A percentile compares a stretch with the other conserved stretches of the same genome.
These are phyloP conservation scores for Vannuccia rotundouncinata DNA, from an alignment of 2,888 invertebrate genomes.

Conservation along the genomic window DNA sequence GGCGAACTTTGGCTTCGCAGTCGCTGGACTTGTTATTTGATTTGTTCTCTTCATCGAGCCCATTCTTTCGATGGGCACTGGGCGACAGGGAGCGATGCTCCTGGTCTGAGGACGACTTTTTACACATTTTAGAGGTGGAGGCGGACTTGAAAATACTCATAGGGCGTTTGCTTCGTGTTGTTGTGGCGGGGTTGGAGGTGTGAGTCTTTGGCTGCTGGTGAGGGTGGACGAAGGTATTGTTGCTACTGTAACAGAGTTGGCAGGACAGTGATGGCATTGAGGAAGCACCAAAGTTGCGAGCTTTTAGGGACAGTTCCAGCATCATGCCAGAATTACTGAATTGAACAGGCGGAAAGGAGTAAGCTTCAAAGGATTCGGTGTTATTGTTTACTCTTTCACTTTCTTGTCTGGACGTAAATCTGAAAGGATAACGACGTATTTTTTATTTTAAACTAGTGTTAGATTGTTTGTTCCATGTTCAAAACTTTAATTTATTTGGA, in stretches of 20 bases:
- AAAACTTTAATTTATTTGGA: no score
- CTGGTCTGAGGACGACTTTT: neutral
- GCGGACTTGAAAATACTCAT: neutral
- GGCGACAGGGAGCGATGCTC: neutral
- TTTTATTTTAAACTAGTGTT: no score
- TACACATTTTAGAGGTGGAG: neutral
- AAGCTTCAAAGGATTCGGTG: neutral
- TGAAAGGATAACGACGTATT: no score
- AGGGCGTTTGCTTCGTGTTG: neutral
- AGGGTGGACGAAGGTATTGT: neutral
- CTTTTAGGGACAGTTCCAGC: neutral
- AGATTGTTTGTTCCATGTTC: no score
- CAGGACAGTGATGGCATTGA: neutral
- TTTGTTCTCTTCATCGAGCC: neutral
- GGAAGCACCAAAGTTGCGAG: neutral
- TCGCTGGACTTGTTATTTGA: neutral
- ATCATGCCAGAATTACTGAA: neutral
- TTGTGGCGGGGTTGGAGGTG: neutral
- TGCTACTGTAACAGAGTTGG: neutral
- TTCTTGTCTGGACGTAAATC: no score
- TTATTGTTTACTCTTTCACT: no score
- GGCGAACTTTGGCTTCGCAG: neutral
- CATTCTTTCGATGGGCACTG: neutral
- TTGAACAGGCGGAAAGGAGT: neutral
- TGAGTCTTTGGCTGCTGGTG: neutral